Conservation (phyloP, 2,888 invertebrate genomes). For the Perithous albicinctus region DNA sequence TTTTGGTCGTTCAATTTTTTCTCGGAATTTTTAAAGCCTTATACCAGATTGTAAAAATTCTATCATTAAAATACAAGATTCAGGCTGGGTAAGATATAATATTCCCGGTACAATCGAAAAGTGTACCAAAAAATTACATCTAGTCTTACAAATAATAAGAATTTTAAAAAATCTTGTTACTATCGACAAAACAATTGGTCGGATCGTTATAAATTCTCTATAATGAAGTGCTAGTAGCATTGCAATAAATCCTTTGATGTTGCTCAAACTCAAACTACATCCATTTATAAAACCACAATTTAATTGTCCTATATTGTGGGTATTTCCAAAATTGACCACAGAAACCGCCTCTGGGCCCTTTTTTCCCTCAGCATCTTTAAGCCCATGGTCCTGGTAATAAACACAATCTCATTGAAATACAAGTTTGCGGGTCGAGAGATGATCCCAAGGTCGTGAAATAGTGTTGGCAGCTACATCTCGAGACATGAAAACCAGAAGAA, state of each 20-base stretch:
- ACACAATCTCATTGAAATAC: slow-evolving; percentile 40
- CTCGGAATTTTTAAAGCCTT: slow-evolving; percentile 26
- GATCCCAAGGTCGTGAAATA: slow-evolving; percentile 26
- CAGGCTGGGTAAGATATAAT: too few relatives aligned
- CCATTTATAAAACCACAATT: too few relatives aligned
- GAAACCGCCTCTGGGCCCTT: not conserved
- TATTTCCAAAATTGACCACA: slow-evolving; percentile 11
- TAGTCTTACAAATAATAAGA: too few relatives aligned
- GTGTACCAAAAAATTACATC: too few relatives aligned
- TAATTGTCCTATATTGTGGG: slow-evolving; percentile 32
- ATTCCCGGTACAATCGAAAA: too few relatives aligned
- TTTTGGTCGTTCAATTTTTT: slow-evolving; percentile 11
- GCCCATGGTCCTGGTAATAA: slow-evolving; percentile 52
- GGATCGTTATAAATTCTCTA: not conserved
- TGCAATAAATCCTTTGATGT: not conserved
- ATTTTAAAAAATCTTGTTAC: not conserved
- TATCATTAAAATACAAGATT: too few relatives aligned
- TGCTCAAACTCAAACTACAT: too few relatives aligned
- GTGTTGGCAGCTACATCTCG: not conserved
- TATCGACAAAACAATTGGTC: not conserved
- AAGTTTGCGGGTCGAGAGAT: slow-evolving; percentile 8
- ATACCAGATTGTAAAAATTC: too few relatives aligned
- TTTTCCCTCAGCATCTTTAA: slow-evolving; percentile 18
- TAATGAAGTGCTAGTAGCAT: not conserved
- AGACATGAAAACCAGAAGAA: slow-evolving; percentile 26